A percentile compares a stretch with the other conserved stretches of the same genome.
phyloP scores from a whole-genome alignment of 2,113 vertebrate genomes.

The Echinops telfairi region DNA sequence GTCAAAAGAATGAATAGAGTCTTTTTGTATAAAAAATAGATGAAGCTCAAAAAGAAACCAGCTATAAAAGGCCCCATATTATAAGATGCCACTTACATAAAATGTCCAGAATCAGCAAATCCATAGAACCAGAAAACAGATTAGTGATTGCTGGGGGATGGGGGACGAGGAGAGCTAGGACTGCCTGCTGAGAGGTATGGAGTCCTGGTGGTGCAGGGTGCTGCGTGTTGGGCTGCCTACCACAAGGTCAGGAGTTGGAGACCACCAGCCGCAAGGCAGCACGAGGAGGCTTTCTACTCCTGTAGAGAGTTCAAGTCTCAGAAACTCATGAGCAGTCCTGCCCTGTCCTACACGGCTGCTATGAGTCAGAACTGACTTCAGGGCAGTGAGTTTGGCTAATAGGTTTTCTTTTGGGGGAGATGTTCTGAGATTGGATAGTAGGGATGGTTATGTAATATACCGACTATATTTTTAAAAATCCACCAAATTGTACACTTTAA shows the following conservation, averaged over 20 bases:
- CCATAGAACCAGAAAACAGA: not conserved
- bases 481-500: not conserved
- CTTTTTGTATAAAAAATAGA: not conserved
- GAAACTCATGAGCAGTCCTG: too few relatives aligned
- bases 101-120: not conserved
- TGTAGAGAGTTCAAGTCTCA: too few relatives aligned
- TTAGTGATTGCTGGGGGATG: not conserved
- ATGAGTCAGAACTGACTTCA: too few relatives aligned
- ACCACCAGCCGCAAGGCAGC: too few relatives aligned
- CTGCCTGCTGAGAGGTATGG: not conserved
- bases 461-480: not conserved
- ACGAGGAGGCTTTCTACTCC: too few relatives aligned
- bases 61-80: not conserved
- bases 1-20: not conserved
- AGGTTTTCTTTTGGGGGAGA: not conserved
- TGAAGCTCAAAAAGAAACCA: not conserved
- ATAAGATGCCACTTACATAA: not conserved
- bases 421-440: not conserved
- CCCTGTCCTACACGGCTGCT: too few relatives aligned
- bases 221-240: too few relatives aligned
- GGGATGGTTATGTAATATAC: not conserved
- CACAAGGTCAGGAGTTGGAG: too few relatives aligned
- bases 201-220: too few relatives aligned
- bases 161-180: not conserved
- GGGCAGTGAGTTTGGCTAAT: too few relatives aligned